Evolutionary conservation across 2,113 vertebrate species (phyloP), one percentile per base, ranked within the genome.

Genomic region (Cebus imitator): DNA sequence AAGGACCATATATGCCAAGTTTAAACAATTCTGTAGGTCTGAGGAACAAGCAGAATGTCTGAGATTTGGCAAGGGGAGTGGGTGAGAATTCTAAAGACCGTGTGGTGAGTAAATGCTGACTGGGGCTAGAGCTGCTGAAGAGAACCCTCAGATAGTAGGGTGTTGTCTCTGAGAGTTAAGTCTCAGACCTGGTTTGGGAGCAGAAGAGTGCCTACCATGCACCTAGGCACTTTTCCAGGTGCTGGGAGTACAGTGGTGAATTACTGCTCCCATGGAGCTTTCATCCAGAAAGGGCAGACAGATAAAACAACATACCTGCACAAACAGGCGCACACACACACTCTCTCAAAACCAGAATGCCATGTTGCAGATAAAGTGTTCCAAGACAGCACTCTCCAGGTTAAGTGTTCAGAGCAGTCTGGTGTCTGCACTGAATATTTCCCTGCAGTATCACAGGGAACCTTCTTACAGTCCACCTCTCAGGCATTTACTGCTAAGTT

Each of bases 391-490:
- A 50, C 35, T 37, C 4, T 52, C 20, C 23, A 25, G 40, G 3
- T 7, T 43, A 72, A 23, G 66, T 8, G 1, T 25, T 43, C 18
- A 25, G 55, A 37, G n/a, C 55, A 48, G 16, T 11, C 68, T 25
- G 3, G 52, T 70, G 7, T 35, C 52, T 72, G 8, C 27, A 61
- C 64, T 40, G 43, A 61, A 35, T 43, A 25, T 27, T 43, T 80
- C 64, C 48, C 30, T 35, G 2, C 40, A 40, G 3, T 8, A 0
- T 1, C 20, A 5, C 45, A 27, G 64, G 20, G 8, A 37, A 21
- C 58, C 27, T 45, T 57, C 78, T 27, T 48, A 45, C 11, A 32
- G 45, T 80, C 64, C 37, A 16, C 3, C 13, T 40, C 25, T 13
- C 23, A 57, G 50, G 32, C 76, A 40, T n/a, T 90, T n/a, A 32